Percentiles rank a stretch among this genome's conserved stretches.
These are phyloP conservation scores for Sebastes itinus DNA, from an alignment of 2,797 vertebrate species.

Conservation along the genomic window DNA sequence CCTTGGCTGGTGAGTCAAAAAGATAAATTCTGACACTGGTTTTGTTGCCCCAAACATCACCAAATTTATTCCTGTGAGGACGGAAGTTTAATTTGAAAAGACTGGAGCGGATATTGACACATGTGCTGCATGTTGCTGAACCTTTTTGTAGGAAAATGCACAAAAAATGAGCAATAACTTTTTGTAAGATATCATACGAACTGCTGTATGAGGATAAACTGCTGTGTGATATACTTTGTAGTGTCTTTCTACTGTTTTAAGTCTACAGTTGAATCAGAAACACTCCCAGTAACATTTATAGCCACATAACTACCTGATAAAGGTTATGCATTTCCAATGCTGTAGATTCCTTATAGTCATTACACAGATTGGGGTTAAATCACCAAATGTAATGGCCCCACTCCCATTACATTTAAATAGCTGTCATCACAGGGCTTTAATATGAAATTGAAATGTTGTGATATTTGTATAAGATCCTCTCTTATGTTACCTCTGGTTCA, in stretches of 20 bases:
- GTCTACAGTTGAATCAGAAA: neutral
- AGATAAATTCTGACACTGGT: too few relatives aligned
- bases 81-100: too few relatives aligned
- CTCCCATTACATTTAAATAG: neutral
- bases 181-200: too few relatives aligned
- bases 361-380: neutral
- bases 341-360: neutral
- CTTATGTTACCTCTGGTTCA: neutral
- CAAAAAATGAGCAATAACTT: too few relatives aligned
- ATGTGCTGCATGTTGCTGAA: rapidly evolving
- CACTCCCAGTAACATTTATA: neutral
- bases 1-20: too few relatives aligned
- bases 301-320: neutral
- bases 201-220: too few relatives aligned
- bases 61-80: too few relatives aligned
- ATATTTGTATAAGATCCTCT: neutral
- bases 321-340: neutral
- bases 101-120: too few relatives aligned
- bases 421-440: neutral
- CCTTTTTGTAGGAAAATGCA: too few relatives aligned
- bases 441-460: neutral
- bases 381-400: neutral
- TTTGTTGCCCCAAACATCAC: too few relatives aligned
- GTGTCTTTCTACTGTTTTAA: neutral
- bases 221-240: neutral